These are phyloP conservation scores for Lithodes maja DNA, from an alignment of 2,888 invertebrate genomes.

Conservation along the genomic window DNA sequence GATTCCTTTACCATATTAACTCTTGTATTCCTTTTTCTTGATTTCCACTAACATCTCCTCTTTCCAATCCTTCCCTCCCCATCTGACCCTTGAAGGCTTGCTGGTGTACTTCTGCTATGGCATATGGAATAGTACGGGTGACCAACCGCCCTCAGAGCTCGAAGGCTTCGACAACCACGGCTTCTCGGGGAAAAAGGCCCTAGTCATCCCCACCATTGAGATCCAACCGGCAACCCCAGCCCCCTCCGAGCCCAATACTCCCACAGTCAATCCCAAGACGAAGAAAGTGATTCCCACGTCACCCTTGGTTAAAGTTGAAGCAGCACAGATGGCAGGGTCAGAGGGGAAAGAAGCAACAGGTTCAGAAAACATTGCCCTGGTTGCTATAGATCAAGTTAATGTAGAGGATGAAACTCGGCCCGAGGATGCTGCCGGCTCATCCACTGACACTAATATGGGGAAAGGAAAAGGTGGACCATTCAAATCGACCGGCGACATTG, in stretches of 20 bases:
- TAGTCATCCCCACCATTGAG: slow-evolving; percentile 55
- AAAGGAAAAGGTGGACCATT: background rate
- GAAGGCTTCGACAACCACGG: slow-evolving; percentile 33
- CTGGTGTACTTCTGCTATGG: slow-evolving; percentile 75
- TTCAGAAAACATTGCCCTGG: no score
- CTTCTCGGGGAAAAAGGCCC: background rate
- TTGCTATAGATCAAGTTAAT: background rate
- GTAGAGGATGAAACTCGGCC: background rate
- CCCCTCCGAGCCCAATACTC: slow-evolving; percentile 40
- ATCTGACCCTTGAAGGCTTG: slow-evolving; percentile 72
- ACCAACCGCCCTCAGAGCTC: background rate
- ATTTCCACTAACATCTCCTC: no score
- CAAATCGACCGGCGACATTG: background rate
- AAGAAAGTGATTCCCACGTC: slow-evolving; percentile 6
- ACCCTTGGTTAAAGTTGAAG: slow-evolving; percentile 15
- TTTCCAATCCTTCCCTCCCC: background rate
- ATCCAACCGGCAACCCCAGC: slow-evolving; percentile 63
- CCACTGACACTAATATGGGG: background rate
- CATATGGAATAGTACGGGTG: slow-evolving; percentile 73
- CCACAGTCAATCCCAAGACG: slow-evolving; percentile 11
- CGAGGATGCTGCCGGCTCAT: background rate
- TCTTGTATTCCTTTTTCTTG: no score
- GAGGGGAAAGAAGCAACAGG: background rate
- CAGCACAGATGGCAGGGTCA: background rate
- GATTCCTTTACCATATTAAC: background rate